Conservation (phyloP, 2,888 invertebrate genomes). For the Cantharis flavilabris region DNA sequence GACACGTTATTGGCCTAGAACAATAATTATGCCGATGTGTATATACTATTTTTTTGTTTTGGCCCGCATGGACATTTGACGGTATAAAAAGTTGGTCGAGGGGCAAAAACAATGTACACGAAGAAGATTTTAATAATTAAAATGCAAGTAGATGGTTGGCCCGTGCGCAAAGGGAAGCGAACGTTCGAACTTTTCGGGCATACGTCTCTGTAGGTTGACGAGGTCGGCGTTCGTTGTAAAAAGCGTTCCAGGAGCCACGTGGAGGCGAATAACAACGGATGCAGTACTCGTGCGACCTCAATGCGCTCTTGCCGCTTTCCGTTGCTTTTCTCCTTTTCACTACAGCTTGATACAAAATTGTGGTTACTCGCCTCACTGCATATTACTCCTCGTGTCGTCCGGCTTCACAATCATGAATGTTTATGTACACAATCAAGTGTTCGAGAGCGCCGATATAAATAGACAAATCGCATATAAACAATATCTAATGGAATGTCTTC, state of each 20-base stretch:
- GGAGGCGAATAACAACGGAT: conserved; percentile 57
- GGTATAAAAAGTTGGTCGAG: neutral
- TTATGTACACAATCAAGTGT: conserved; percentile 24
- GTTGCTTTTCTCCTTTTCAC: neutral
- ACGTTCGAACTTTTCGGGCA: conserved; percentile 46
- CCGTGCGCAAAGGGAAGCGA: conserved; percentile 52
- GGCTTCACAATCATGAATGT: conserved; percentile 16
- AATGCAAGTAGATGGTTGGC: conserved; percentile 21
- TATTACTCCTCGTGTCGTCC: conserved; percentile 44
- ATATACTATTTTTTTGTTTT: neutral
- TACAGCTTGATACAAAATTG: conserved; percentile 50
- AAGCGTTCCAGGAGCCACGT: conserved; percentile 55
- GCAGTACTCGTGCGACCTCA: conserved; percentile 60
- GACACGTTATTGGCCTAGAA: neutral
- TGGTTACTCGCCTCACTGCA: conserved; percentile 63
- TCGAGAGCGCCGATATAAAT: conserved; percentile 23
- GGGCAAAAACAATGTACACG: neutral
- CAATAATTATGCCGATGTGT: no score
- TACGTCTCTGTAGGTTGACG: conserved; percentile 65
- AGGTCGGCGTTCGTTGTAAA: conserved; percentile 66
- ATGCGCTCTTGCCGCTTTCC: conserved; percentile 47
- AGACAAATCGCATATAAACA: conserved; percentile 28
- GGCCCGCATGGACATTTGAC: neutral
- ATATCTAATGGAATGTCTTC: conserved; percentile 20
- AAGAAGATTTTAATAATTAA: conserved; percentile 9